Percentiles rank a stretch among this genome's conserved stretches.
phyloP scores from a whole-genome alignment of 2,888 invertebrate genomes.

The Trimorus sp. region DNA sequence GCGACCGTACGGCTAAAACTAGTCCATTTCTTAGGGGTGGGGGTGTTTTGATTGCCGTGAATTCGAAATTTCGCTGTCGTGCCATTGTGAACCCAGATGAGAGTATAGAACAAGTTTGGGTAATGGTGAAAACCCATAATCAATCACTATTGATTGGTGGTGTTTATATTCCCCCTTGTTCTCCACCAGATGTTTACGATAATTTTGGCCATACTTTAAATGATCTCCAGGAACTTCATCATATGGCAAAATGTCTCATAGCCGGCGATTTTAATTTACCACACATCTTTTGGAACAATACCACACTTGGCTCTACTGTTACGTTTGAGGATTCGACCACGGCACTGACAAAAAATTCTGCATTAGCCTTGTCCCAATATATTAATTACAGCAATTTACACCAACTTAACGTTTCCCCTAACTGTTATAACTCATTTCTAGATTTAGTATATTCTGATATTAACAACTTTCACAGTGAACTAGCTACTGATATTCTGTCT shows the following conservation, averaged over 20 bases:
- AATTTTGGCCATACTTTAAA: neutral
- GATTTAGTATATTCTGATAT: slow-evolving; percentile 6
- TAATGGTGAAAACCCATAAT: neutral
- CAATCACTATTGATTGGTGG: neutral
- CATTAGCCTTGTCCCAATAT: neutral
- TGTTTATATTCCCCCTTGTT: no score
- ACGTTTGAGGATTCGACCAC: neutral
- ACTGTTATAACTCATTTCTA: neutral
- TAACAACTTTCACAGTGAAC: neutral
- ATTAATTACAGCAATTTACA: neutral
- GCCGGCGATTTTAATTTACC: slow-evolving; percentile 17
- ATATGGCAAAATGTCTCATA: neutral
- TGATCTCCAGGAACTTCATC: neutral
- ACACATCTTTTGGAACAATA: slow-evolving; percentile 3
- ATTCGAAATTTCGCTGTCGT: neutral
- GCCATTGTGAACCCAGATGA: neutral
- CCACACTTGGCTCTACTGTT: neutral
- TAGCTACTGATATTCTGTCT: neutral
- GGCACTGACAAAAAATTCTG: neutral
- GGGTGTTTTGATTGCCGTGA: no score
- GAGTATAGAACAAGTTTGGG: slow-evolving; percentile 4
- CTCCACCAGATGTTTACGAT: slow-evolving; percentile 1
- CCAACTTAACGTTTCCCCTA: neutral
- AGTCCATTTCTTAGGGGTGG: neutral
- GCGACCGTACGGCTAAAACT: neutral